Evolutionary conservation across 2,113 vertebrate genomes (phyloP), one percentile per base, ranked within the genome.

Genomic region (Myotis davidii): DNA sequence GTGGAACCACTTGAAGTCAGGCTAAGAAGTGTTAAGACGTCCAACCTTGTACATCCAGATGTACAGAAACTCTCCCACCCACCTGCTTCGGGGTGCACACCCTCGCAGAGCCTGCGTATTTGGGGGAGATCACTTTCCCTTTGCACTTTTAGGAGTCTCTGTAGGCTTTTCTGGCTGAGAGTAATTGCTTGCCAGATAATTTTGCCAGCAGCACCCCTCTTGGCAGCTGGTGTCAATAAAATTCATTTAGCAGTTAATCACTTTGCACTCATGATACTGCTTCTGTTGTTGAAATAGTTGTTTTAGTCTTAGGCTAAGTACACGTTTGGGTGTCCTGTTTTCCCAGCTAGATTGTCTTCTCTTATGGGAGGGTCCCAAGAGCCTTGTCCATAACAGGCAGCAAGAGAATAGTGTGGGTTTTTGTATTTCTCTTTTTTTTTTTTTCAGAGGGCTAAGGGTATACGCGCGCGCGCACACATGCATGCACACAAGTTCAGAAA

Each of bases 11-110:
- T 34, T 42, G 12, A 1, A 18, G 34, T 67, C 37, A 6, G 25
- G 23, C 6, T 4, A 2, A 6, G 8, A 20, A 2, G 9, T 10
- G 27, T 25, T 37, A 5, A 3, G 18, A 3, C 0, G 0, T 9
- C 6, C 74, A 1, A 32, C 18, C 34, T 42, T 6, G n/a, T 6
- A 0, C 3, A 0, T 17, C 52, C 42, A 56, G n/a, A 7, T 1
- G 11, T 10, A 3, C 8, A 42, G 87, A 69, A n/a, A 52, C 50
- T 29, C 37, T 59, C 45, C 59, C 25, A 1, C 52, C 42, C 25
- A 2, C 20, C 9, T 29, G 14, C 10, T 14, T 9, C 34, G 18
- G 2, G 9, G 21, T 0, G 32, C 9, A 3, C 73, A 2, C 25
- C 54, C 37, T 37, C 56, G 21, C 20, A 3, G 3, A 4, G 11